A percentile compares a stretch with the other conserved stretches of the same genome.
phyloP scores from a whole-genome alignment of 2,888 invertebrate species.

The Athripsodes cinereus region DNA sequence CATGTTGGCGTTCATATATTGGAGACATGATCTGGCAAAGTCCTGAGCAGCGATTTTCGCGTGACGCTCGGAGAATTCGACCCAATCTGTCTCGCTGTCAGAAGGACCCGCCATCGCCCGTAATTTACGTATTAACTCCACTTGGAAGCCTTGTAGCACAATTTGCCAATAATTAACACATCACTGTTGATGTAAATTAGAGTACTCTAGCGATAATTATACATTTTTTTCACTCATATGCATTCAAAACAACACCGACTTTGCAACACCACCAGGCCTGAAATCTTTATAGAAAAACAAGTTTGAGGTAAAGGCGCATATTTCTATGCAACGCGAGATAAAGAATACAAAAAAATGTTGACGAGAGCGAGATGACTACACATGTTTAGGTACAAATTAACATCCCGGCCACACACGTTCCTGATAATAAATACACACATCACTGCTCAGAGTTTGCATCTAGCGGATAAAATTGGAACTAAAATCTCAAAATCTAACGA shows the following conservation, averaged over 20 bases:
- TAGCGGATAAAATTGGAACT: neutral
- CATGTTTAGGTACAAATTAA: conserved; percentile 9
- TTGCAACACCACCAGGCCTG: conserved; percentile 11
- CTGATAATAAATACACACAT: neutral
- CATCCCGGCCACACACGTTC: neutral
- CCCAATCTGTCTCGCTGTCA: conserved; percentile 65
- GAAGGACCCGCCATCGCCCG: conserved; percentile 45
- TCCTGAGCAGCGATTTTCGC: conserved; percentile 79
- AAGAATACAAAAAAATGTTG: neutral
- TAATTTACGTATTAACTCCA: conserved; percentile 49
- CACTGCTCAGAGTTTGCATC: neutral
- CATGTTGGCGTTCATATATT: conserved; percentile 65
- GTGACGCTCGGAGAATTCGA: conserved; percentile 83
- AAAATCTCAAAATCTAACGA: no score
- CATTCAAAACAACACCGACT: conserved; percentile 21
- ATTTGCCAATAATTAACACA: conserved; percentile 8
- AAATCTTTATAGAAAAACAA: conserved; percentile 15
- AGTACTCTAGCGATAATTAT: conserved; percentile 4
- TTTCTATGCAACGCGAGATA: conserved; percentile 14
- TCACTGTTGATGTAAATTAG: conserved; percentile 9
- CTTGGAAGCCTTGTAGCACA: conserved; percentile 30
- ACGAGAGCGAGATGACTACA: conserved; percentile 11
- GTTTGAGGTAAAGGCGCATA: conserved; percentile 19
- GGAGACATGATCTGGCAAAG: conserved; percentile 81
- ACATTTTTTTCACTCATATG: conserved; percentile 5